phyloP scores from a whole-genome alignment of 2,888 invertebrate species.

The Microctonus brassicae region DNA sequence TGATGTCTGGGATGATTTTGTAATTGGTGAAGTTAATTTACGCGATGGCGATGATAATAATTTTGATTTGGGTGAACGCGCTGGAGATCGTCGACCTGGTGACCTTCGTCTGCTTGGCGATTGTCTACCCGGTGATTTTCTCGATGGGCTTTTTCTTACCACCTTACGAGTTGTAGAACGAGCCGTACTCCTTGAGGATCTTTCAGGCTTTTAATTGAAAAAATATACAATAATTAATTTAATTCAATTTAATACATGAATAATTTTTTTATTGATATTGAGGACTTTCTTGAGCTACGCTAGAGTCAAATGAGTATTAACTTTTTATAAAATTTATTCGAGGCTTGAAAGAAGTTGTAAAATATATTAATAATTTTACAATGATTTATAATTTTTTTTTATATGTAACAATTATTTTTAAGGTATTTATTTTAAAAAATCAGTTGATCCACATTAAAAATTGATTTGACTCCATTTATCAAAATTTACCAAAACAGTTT shows the following conservation, averaged over 20 bases:
- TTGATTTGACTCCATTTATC: no score
- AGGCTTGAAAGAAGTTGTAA: no score
- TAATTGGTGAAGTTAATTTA: slow-evolving; percentile 53
- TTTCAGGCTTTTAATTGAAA: slow-evolving; percentile 44
- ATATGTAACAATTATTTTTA: no score
- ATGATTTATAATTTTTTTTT: no score
- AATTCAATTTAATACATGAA: background rate
- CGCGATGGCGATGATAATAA: slow-evolving; percentile 48
- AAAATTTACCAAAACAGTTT: no score
- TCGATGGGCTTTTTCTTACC: slow-evolving; percentile 54
- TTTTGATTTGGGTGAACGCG: slow-evolving; percentile 30
- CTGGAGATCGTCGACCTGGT: slow-evolving; percentile 45
- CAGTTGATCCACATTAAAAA: no score
- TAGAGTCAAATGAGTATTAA: no score
- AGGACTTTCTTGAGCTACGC: no score
- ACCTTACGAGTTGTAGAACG: slow-evolving; percentile 48
- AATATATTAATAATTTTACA: no score
- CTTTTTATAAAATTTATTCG: no score
- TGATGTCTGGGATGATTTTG: background rate
- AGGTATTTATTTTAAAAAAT: no score
- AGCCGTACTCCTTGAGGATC: slow-evolving; percentile 56
- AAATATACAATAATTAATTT: slow-evolving; percentile 19
- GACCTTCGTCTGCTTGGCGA: slow-evolving; percentile 54
- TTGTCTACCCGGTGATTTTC: slow-evolving; percentile 52
- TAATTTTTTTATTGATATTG: background rate